Percentiles rank a stretch among this genome's conserved stretches.
These are phyloP conservation scores for Atta cephalotes DNA, from an alignment of 1,140 invertebrate species.

Conservation along the genomic window DNA sequence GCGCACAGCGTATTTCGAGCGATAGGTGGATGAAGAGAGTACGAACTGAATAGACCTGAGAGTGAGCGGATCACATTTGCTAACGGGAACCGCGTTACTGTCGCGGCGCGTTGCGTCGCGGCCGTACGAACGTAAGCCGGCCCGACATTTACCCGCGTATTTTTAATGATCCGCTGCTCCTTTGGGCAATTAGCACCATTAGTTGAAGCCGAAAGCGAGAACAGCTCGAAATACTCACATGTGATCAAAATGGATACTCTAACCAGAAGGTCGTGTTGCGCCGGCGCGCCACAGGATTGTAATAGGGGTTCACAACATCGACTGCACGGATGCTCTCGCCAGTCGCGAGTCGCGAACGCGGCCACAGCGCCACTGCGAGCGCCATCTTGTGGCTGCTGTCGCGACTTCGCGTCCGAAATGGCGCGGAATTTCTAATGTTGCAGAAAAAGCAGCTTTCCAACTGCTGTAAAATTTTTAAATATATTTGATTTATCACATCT, in stretches of 20 bases:
- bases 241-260: slow-evolving; percentile 89
- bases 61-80: slow-evolving; percentile 80
- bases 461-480: no score
- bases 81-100: slow-evolving; percentile 74
- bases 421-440: background rate
- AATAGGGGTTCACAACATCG: slow-evolving; percentile 76
- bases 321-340: slow-evolving; percentile 69
- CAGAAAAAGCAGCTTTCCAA: no score
- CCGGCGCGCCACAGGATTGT: slow-evolving; percentile 80
- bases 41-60: slow-evolving; percentile 69
- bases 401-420: background rate
- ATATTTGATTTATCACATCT: no score
- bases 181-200: slow-evolving; percentile 81
- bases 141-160: slow-evolving; percentile 68
- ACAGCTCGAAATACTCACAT: slow-evolving; percentile 87
- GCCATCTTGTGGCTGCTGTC: no score
- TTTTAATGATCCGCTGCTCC: slow-evolving; percentile 68
- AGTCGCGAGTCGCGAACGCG: background rate
- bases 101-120: slow-evolving; percentile 31
- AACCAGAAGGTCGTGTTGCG: slow-evolving; percentile 87
- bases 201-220: slow-evolving; percentile 81
- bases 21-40: slow-evolving; percentile 16
- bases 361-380: background rate
- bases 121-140: slow-evolving; percentile 72
- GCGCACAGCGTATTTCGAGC: slow-evolving; percentile 48